Conservation (phyloP, 2,888 invertebrate species). For the Lacanobia oleracea region DNA sequence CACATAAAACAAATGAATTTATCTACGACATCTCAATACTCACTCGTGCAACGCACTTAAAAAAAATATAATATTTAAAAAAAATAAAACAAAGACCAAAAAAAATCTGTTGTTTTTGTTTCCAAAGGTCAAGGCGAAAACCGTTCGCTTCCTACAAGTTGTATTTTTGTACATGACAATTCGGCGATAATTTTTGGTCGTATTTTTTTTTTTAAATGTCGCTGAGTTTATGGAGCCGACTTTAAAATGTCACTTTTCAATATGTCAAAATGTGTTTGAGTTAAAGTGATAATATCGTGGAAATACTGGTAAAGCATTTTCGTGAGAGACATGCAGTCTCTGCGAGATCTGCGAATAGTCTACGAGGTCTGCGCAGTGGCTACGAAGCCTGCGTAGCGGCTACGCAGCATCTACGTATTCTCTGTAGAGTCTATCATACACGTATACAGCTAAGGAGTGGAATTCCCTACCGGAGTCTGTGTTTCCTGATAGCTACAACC, state of each 20-base stretch:
- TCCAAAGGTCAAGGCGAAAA: slow-evolving; percentile 44
- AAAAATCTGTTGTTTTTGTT: slow-evolving; percentile 29
- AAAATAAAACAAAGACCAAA: slow-evolving; percentile 25
- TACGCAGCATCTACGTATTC: background rate
- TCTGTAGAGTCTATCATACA: background rate
- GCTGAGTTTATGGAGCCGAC: background rate
- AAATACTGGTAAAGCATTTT: background rate
- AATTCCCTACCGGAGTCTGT: no score
- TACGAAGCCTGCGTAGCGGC: background rate
- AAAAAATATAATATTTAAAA: background rate
- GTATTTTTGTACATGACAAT: slow-evolving; percentile 51
- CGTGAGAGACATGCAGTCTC: no score
- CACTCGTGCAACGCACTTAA: background rate
- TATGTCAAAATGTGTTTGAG: background rate
- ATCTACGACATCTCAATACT: background rate
- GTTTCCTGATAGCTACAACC: no score
- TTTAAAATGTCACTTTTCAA: background rate
- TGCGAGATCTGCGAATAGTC: no score
- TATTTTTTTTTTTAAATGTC: slow-evolving; percentile 14
- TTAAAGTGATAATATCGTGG: background rate
- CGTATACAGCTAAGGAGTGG: no score
- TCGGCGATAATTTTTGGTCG: slow-evolving; percentile 41
- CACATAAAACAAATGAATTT: background rate
- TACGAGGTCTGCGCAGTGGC: background rate
- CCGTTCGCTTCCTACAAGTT: slow-evolving; percentile 44